A percentile compares a stretch with the other conserved stretches of the same genome.
phyloP scores from a whole-genome alignment of 2,113 vertebrate species.

The Amphiprion percula region DNA sequence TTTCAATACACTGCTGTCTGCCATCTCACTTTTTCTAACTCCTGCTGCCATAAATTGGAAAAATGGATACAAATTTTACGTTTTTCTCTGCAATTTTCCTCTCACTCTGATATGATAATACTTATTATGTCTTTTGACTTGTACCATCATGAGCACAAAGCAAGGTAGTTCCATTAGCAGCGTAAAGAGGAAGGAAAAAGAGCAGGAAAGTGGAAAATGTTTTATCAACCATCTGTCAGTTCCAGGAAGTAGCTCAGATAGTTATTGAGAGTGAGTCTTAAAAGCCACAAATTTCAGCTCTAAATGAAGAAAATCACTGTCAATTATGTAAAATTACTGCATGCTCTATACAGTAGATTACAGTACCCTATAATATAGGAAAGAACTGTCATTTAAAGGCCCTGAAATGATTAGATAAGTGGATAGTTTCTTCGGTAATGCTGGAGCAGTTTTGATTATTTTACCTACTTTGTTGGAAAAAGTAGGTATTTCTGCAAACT shows the following conservation, averaged over 20 bases:
- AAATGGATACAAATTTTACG: no score
- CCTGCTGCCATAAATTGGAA: no score
- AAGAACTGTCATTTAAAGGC: background rate
- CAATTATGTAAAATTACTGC: background rate
- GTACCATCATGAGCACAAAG: conserved; percentile 5
- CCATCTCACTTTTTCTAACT: no score
- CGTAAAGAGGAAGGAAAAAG: background rate
- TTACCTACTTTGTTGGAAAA: no score
- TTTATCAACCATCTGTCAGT: background rate
- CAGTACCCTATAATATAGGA: background rate
- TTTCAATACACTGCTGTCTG: no score
- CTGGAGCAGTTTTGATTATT: no score
- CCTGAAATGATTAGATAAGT: no score
- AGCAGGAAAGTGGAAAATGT: background rate
- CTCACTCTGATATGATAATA: background rate
- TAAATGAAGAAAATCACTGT: background rate
- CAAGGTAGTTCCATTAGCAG: background rate
- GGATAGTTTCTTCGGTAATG: no score
- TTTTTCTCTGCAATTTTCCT: background rate
- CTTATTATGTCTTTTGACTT: conserved; percentile 10
- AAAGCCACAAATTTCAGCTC: background rate
- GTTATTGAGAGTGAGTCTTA: background rate
- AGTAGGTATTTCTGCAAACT: no score
- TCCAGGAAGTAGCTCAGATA: background rate
- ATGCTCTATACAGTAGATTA: no score